A percentile compares a stretch with the other conserved stretches of the same genome.
These are phyloP conservation scores for Philotrypesis tridentata DNA, from an alignment of 1,140 invertebrate genomes.

Conservation along the genomic window DNA sequence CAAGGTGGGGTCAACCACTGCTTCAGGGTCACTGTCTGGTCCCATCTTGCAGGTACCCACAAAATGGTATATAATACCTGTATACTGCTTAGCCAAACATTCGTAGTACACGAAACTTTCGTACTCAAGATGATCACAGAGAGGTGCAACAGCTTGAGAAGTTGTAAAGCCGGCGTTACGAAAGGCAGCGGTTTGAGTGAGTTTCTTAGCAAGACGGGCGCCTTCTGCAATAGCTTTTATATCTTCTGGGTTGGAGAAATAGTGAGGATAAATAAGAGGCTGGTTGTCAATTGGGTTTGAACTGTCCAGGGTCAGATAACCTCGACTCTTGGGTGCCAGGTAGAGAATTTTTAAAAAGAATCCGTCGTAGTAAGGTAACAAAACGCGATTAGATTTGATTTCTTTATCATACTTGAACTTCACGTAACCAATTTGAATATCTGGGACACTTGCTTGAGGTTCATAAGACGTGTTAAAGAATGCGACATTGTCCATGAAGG, in stretches of 20 bases:
- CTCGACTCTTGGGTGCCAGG: constrained; percentile 37
- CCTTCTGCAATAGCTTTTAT: constrained; percentile 4
- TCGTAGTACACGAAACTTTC: constrained; percentile 32
- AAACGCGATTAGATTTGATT: neutral
- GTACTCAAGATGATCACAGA: constrained; percentile 8
- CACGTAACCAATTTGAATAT: constrained; percentile 35
- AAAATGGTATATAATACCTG: constrained; percentile 65
- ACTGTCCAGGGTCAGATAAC: constrained; percentile 15
- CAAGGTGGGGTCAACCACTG: constrained; percentile 66
- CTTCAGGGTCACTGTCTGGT: constrained; percentile 60
- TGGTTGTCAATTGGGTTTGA: neutral
- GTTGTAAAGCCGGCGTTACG: neutral
- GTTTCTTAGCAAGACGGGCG: neutral
- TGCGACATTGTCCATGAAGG: neutral
- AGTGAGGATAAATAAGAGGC: constrained; percentile 27
- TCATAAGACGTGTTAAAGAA: constrained; percentile 31
- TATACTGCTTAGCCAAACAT: constrained; percentile 26
- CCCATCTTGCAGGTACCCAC: constrained; percentile 80
- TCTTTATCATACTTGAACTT: neutral
- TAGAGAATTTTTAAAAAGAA: neutral
- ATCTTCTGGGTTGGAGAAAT: constrained; percentile 7
- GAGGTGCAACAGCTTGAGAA: neutral
- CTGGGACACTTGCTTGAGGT: neutral
- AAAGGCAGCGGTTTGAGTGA: constrained; percentile 22
- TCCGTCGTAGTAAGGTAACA: constrained; percentile 26